Percentiles rank a stretch among this genome's conserved stretches.
These are phyloP conservation scores for Hipposideros armiger DNA, from an alignment of 2,113 vertebrate species.

Conservation along the genomic window DNA sequence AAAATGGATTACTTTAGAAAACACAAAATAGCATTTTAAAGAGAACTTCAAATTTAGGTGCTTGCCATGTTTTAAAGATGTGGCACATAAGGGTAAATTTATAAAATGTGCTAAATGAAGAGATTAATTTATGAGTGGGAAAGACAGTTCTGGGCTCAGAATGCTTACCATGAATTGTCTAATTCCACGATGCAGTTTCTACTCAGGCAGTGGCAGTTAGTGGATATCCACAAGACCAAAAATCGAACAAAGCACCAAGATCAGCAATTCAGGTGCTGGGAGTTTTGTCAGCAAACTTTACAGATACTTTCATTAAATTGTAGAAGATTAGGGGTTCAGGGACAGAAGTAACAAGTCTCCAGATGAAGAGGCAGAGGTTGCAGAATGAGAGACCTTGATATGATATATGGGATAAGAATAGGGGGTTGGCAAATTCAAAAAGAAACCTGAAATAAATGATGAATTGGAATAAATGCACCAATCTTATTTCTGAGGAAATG, in stretches of 20 bases:
- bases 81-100: not conserved
- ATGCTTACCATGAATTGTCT: not conserved
- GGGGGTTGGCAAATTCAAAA: not conserved
- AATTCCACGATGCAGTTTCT: not conserved
- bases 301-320: not conserved
- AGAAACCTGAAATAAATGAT: not conserved
- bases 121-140: not conserved
- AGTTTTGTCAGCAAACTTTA: not conserved
- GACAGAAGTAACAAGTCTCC: not conserved
- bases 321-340: not conserved
- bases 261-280: not conserved
- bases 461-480: not conserved
- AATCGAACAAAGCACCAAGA: not conserved
- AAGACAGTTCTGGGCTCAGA: not conserved
- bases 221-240: not conserved
- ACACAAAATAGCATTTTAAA: not conserved
- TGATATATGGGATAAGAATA: too few relatives aligned
- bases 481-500: constrained; percentile 1
- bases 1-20: not conserved
- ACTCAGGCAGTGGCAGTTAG: not conserved
- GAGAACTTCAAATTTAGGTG: not conserved
- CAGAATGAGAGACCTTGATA: not conserved
- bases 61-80: not conserved
- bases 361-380: not conserved
- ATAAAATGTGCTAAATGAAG: not conserved